phyloP scores from a whole-genome alignment of 2,888 invertebrate genomes.

The Heliconius charithonia region DNA sequence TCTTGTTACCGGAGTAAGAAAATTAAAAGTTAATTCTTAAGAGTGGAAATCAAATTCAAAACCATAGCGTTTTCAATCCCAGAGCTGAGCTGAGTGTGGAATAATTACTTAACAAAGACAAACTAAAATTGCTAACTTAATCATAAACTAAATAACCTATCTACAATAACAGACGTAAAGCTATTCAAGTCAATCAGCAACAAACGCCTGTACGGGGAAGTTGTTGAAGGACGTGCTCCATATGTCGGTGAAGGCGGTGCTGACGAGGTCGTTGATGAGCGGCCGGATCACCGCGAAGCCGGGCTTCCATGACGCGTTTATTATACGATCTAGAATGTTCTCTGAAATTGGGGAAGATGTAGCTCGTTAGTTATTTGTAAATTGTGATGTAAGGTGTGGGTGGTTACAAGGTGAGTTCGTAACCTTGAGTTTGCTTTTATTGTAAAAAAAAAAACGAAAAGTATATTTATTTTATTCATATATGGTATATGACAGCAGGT shows the following conservation, averaged over 20 bases:
- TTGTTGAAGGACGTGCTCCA: slow-evolving; percentile 89
- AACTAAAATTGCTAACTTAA: background rate
- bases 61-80: too few species aligned
- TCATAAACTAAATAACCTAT: background rate
- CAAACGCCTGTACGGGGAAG: slow-evolving; percentile 88
- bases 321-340: slow-evolving; percentile 88
- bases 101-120: background rate
- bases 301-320: slow-evolving; percentile 92
- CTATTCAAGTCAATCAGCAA: slow-evolving; percentile 66
- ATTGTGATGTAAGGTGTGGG: too few species aligned
- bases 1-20: background rate
- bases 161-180: background rate
- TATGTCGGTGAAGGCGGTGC: slow-evolving; percentile 92
- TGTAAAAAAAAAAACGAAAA: too few species aligned
- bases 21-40: background rate
- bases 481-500: too few species aligned
- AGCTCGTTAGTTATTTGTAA: too few species aligned
- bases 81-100: too few species aligned
- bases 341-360: slow-evolving; percentile 69
- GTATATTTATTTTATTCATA: too few species aligned
- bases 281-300: slow-evolving; percentile 90
- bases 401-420: too few species aligned
- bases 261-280: slow-evolving; percentile 92
- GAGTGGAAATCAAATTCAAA: too few species aligned
- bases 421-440: too few species aligned